Conservation (phyloP, 2,113 vertebrate genomes). For the Myrmecophaga tridactyla region DNA sequence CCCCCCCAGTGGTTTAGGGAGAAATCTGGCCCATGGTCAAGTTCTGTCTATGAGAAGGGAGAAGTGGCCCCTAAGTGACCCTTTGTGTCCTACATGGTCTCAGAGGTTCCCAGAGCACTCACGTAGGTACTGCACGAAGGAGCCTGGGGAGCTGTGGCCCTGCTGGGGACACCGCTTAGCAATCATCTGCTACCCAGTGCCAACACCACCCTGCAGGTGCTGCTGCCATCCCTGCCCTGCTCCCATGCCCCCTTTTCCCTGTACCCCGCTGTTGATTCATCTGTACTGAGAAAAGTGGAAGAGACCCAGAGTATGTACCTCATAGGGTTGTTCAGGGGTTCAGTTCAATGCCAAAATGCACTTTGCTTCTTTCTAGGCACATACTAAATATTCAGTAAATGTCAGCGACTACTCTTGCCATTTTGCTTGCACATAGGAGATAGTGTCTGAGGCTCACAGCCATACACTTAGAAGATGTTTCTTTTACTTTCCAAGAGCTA, state of each 20-base stretch:
- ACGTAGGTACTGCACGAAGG: background rate
- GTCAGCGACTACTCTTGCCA: background rate
- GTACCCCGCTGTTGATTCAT: too few relatives aligned
- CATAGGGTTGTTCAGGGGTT: too few relatives aligned
- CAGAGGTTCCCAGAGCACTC: background rate
- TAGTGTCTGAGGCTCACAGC: background rate
- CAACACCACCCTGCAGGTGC: background rate
- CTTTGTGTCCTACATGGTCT: background rate
- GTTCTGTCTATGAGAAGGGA: background rate
- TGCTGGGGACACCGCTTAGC: background rate
- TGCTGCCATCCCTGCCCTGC: too few relatives aligned
- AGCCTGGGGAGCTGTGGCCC: background rate
- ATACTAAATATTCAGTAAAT: background rate
- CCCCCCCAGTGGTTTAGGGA: too few relatives aligned
- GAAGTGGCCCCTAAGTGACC: background rate
- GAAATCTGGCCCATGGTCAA: background rate
- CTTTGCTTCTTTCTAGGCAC: background rate
- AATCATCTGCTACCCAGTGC: background rate
- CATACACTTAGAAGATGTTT: background rate
- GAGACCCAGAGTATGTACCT: background rate
- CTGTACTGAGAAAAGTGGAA: too few relatives aligned
- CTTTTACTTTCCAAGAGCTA: background rate
- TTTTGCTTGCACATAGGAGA: background rate
- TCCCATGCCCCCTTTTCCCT: too few relatives aligned
- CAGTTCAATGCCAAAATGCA: background rate